Evolutionary conservation across 2,797 vertebrate species (phyloP), one percentile per base, ranked within the genome.

Genomic region (Coregonus sp.): DNA sequence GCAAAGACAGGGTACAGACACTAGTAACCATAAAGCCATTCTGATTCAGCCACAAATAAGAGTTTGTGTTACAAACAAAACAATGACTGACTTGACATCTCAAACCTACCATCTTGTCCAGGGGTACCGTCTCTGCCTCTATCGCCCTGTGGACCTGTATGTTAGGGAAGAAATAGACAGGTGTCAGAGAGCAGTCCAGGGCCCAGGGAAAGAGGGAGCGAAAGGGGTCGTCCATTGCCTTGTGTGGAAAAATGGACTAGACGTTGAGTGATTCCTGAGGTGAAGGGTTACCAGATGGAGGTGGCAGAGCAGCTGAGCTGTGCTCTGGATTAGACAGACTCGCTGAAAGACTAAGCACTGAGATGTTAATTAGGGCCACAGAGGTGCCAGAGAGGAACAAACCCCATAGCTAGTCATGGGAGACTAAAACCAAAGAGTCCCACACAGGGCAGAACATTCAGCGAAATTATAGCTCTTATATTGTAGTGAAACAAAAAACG

Each of bases 141-240:
- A 80, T 94, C 94, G 70, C 95, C 94, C 84, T 86, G 91, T 82
- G 94, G 93, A 87, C 94, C 95, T 95, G 86, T 14, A 79, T 82
- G 76, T 68, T 33, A 74, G 76, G 65, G 7, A 70, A 63, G 79
- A 82, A 90, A 78, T 40, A 86, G 52, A 86, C 70, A 75, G 63
- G 70, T 56, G 77, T 31, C 59, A 84, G 84, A 59, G 5, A 61
- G 33, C 7, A 35, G 20, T 56, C 47, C 11, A 47, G 40, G 9
- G 40, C 51, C 47, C 47, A 25, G 5, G 20, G 12, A 52, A n/a
- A 70, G 15, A 51, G 52, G 72, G 61, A 81, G 9, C 37, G 33
- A 37, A 35, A 35, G 31, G 31, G 14, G 16, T 70, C 40, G 14
- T 68, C 66, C 14, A 33, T 16, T 63, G 59, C 20, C 7, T 25